A percentile compares a stretch with the other conserved stretches of the same genome.
phyloP scores from a whole-genome alignment of 1,140 invertebrate species.

The Saxidomus purpurata region DNA sequence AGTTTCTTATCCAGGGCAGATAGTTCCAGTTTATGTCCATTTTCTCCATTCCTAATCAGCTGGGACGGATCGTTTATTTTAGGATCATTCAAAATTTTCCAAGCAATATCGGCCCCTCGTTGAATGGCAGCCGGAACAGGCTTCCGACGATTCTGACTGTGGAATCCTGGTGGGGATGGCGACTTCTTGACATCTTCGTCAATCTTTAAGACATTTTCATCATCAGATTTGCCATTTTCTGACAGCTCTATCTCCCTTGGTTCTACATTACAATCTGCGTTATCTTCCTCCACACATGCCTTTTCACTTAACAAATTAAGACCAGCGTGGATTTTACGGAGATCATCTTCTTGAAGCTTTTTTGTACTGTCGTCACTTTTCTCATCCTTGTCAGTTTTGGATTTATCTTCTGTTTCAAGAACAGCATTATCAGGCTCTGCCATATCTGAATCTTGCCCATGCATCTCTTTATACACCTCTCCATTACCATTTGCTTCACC shows the following conservation, averaged over 20 bases:
- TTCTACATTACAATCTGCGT: neutral
- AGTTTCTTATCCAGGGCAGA: slow-evolving; percentile 51
- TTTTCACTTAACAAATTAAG: slow-evolving; percentile 35
- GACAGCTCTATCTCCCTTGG: neutral
- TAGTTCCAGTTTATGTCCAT: slow-evolving; percentile 32
- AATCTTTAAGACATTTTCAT: slow-evolving; percentile 58
- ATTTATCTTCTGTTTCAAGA: neutral
- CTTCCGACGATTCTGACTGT: slow-evolving; percentile 37
- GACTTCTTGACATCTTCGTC: slow-evolving; percentile 26
- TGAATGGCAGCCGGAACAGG: slow-evolving; percentile 67
- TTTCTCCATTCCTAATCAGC: slow-evolving; percentile 33
- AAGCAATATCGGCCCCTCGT: slow-evolving; percentile 78
- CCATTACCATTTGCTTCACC: slow-evolving; percentile 20
- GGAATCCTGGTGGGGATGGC: neutral
- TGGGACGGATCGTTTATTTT: slow-evolving; percentile 56
- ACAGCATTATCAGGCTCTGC: neutral
- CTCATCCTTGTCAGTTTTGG: neutral
- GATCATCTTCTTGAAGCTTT: slow-evolving; percentile 45
- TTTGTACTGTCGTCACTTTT: slow-evolving; percentile 57
- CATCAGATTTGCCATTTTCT: slow-evolving; percentile 18
- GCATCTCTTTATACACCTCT: slow-evolving; percentile 8
- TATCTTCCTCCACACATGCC: neutral
- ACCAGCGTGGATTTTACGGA: neutral
- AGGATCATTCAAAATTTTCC: slow-evolving; percentile 79
- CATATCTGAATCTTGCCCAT: slow-evolving; percentile 28